Percentiles rank a stretch among this genome's conserved stretches.
phyloP scores from a whole-genome alignment of 2,113 vertebrate genomes.

The Lycocorax pyrrhopterus region DNA sequence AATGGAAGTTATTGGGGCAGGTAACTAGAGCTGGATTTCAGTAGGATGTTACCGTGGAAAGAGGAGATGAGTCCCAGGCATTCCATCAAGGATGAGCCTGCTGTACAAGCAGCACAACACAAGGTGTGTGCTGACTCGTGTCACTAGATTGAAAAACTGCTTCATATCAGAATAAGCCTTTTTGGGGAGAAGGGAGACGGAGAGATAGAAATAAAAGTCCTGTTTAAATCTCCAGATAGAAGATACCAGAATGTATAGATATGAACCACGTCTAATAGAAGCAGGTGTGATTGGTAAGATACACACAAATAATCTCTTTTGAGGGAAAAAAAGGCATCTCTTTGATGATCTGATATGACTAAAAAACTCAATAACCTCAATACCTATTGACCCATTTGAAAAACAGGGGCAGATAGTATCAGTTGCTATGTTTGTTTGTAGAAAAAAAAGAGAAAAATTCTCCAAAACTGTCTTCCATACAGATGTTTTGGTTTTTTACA shows the following conservation, averaged over 20 bases:
- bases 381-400: background rate
- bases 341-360: background rate
- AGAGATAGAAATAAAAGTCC: background rate
- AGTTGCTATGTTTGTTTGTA: background rate
- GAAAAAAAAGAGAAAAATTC: background rate
- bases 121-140: background rate
- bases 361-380: background rate
- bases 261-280: background rate
- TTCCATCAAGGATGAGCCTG: background rate
- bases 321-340: background rate
- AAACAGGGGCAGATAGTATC: background rate
- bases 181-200: background rate
- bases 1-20: background rate
- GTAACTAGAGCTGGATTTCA: background rate
- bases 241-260: background rate
- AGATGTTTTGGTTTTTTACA: background rate
- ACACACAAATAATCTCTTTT: background rate
- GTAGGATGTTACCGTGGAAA: background rate
- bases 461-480: background rate
- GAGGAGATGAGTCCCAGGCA: background rate
- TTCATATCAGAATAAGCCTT: background rate
- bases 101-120: background rate
- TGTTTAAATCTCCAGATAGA: background rate
- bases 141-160: background rate
- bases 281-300: background rate